Percentiles rank a stretch among this genome's conserved stretches.
These are phyloP conservation scores for Nomada hirtipes DNA, from an alignment of 2,888 invertebrate genomes.

Conservation along the genomic window DNA sequence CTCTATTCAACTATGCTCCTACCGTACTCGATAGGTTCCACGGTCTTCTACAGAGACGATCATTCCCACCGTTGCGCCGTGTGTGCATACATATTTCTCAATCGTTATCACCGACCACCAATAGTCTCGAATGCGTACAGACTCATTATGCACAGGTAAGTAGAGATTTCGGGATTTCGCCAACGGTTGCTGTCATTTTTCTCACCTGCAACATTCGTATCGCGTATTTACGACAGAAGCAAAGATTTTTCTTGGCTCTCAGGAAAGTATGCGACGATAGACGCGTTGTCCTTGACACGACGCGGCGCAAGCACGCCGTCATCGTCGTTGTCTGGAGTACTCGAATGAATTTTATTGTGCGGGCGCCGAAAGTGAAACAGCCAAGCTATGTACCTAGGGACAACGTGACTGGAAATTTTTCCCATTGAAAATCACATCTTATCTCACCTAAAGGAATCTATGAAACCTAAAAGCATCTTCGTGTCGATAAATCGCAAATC, in stretches of 20 bases:
- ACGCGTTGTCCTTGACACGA: constrained; percentile 82
- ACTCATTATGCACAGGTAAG: too few relatives aligned
- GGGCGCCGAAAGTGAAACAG: constrained; percentile 77
- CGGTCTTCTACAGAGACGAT: too few relatives aligned
- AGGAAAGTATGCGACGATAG: constrained; percentile 72
- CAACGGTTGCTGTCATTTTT: background rate
- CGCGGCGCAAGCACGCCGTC: constrained; percentile 48
- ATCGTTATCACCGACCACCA: too few relatives aligned
- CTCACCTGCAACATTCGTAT: constrained; percentile 25
- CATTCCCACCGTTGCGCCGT: too few relatives aligned
- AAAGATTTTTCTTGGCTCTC: constrained; percentile 62
- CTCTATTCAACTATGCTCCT: too few relatives aligned
- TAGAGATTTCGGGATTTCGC: too few relatives aligned
- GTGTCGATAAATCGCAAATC: background rate
- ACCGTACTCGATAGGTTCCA: too few relatives aligned
- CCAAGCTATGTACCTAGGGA: constrained; percentile 51
- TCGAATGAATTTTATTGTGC: constrained; percentile 71
- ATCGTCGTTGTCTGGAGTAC: constrained; percentile 46
- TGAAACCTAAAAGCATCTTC: background rate
- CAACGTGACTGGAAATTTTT: constrained; percentile 60
- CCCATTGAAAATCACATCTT: constrained; percentile 9
- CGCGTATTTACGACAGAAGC: constrained; percentile 33
- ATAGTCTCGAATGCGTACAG: too few relatives aligned
- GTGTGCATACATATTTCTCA: too few relatives aligned
- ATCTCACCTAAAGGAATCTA: too few relatives aligned